Percentiles rank a stretch among this genome's conserved stretches.
Evolutionary conservation across 2,888 invertebrate species (phyloP).

Genomic region (Drosophila differens): DNA sequence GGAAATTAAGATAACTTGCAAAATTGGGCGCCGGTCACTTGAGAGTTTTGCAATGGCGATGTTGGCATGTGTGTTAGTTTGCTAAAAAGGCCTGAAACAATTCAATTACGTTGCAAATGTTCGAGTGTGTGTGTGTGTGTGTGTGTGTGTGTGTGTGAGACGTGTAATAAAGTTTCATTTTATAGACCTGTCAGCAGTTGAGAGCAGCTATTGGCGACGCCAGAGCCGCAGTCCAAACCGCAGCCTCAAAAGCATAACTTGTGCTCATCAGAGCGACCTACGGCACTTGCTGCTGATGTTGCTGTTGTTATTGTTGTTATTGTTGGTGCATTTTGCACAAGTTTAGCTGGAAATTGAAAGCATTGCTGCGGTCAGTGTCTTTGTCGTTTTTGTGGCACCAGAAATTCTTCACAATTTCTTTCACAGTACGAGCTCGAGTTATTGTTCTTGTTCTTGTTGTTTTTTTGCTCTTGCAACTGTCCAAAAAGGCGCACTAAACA

Average conservation of each 20-base stretch:
- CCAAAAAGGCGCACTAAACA: constrained; percentile 77
- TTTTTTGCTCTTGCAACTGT: constrained; percentile 59
- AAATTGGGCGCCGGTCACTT: constrained; percentile 29
- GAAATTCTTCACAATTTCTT: constrained; percentile 62
- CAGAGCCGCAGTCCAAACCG: constrained; percentile 50
- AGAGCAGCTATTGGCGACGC: constrained; percentile 65
- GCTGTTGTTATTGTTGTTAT: constrained; percentile 16
- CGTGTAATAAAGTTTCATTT: constrained; percentile 78
- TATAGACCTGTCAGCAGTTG: constrained; percentile 76
- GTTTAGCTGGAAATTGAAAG: constrained; percentile 72
- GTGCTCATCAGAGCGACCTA: constrained; percentile 66
- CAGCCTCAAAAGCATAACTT: constrained; percentile 72
- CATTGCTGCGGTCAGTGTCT: constrained; percentile 69
- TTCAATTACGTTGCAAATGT: constrained; percentile 77
- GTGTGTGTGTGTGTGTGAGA: constrained; percentile 46
- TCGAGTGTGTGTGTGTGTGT: constrained; percentile 29
- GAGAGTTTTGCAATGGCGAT: constrained; percentile 12
- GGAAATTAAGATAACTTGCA: constrained; percentile 71
- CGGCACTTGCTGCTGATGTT: constrained; percentile 8
- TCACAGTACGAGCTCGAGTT: constrained; percentile 25
- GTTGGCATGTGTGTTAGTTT: constrained; percentile 5
- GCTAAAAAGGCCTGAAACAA: constrained; percentile 67
- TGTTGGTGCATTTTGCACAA: constrained; percentile 56
- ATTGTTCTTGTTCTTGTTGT: constrained; percentile 31
- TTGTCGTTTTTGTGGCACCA: constrained; percentile 45